Conservation (phyloP, 2,888 invertebrate species). For the Aleiodes leptofemur region DNA sequence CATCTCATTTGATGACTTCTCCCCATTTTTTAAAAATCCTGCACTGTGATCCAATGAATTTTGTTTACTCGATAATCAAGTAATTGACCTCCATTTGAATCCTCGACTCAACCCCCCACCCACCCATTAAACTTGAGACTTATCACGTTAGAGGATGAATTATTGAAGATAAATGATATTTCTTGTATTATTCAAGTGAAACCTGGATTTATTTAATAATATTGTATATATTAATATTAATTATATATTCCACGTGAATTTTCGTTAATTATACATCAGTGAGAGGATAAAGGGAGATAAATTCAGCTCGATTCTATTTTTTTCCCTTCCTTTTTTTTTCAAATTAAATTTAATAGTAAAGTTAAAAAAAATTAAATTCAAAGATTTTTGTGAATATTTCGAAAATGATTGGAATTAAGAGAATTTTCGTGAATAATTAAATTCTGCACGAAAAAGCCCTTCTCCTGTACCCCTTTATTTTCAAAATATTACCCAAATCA, state of each 20-base stretch:
- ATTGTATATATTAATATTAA: conserved; percentile 1
- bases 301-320: too few relatives aligned
- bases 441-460: too few relatives aligned
- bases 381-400: too few relatives aligned
- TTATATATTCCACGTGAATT: conserved; percentile 29
- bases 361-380: too few relatives aligned
- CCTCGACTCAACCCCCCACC: not conserved
- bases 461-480: too few relatives aligned
- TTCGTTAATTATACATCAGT: not conserved
- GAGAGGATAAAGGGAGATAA: conserved; percentile 24
- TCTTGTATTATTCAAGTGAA: conserved; percentile 13
- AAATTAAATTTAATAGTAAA: too few relatives aligned
- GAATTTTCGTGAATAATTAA: too few relatives aligned
- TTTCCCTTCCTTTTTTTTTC: too few relatives aligned
- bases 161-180: not conserved
- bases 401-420: too few relatives aligned
- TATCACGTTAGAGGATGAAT: conserved; percentile 16
- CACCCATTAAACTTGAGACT: conserved; percentile 11
- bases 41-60: conserved; percentile 22
- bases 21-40: not conserved
- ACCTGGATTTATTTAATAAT: not conserved
- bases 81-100: not conserved
- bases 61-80: conserved; percentile 1
- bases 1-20: not conserved
- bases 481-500: too few relatives aligned